Conservation (phyloP, 2,113 vertebrate genomes). For the Rhabdornis inornatus region DNA sequence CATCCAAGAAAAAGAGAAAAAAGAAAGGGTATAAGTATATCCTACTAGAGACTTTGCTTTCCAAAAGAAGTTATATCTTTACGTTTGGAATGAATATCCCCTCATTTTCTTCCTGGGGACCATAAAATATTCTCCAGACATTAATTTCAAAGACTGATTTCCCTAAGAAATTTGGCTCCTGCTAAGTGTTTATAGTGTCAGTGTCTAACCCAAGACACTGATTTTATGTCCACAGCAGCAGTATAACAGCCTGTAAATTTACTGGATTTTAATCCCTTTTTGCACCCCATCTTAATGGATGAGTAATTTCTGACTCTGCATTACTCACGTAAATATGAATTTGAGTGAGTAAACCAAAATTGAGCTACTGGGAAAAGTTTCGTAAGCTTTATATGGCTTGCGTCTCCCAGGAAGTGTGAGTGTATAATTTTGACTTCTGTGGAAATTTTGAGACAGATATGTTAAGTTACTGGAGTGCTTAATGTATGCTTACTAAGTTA, state of each 20-base stretch:
- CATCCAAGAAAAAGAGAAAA: not conserved
- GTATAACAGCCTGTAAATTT: not conserved
- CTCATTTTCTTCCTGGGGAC: accelerated
- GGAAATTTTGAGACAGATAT: not conserved
- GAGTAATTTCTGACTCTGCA: not conserved
- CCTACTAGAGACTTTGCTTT: too few relatives aligned
- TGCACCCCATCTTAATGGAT: accelerated
- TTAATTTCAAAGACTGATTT: not conserved
- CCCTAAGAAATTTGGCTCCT: not conserved
- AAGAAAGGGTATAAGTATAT: not conserved
- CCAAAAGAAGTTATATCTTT: not conserved
- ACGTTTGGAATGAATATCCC: not conserved
- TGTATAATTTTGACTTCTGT: not conserved
- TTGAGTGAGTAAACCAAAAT: not conserved
- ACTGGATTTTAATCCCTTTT: not conserved
- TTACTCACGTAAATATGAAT: not conserved
- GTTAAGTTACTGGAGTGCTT: not conserved
- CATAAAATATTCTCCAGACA: not conserved
- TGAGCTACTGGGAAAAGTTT: not conserved
- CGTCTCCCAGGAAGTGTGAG: not conserved
- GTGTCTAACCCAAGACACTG: not conserved
- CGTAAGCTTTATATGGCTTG: not conserved
- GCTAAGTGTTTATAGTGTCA: not conserved
- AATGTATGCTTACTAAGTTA: not conserved
- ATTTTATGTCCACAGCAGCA: not conserved